phyloP scores from a whole-genome alignment of 1,140 invertebrate species.

The Plectrocnemia conspersa region DNA sequence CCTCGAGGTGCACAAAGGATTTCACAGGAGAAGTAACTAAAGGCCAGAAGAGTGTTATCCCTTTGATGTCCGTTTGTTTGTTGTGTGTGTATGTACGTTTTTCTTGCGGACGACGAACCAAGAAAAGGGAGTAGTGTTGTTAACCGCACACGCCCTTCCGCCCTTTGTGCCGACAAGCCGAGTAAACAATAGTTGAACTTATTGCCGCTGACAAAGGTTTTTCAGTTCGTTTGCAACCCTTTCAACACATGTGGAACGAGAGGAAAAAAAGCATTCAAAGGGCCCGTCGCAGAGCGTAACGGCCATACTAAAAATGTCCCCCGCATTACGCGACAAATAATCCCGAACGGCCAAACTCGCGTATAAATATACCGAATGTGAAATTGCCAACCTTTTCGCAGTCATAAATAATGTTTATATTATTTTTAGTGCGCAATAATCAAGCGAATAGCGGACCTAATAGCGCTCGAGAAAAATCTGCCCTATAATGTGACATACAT shows the following conservation, averaged over 20 bases:
- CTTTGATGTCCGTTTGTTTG: constrained; percentile 20
- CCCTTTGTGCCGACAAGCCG: constrained; percentile 14
- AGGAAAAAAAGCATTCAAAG: not conserved
- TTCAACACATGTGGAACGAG: constrained; percentile 7
- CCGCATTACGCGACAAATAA: not conserved
- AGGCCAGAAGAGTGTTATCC: too few species aligned
- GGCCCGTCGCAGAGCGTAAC: not conserved
- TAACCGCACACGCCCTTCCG: constrained; percentile 3
- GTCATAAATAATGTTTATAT: not conserved
- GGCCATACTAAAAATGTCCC: constrained; percentile 2
- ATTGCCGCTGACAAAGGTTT: constrained; percentile 26
- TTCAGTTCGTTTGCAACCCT: constrained; percentile 27
- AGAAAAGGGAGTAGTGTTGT: constrained; percentile 22
- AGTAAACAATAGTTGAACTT: constrained; percentile 23
- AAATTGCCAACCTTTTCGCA: not conserved
- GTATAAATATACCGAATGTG: not conserved
- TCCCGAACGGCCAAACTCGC: not conserved
- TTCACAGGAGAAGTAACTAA: too few species aligned
- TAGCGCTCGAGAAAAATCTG: too few species aligned
- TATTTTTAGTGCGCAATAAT: not conserved
- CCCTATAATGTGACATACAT: not conserved
- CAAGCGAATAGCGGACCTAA: too few species aligned
- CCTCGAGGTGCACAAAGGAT: too few species aligned
- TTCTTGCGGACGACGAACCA: constrained; percentile 19
- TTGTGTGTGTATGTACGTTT: constrained; percentile 22